phyloP scores from a whole-genome alignment of 1,140 invertebrate genomes.

The Protaetia brevitarsis region DNA sequence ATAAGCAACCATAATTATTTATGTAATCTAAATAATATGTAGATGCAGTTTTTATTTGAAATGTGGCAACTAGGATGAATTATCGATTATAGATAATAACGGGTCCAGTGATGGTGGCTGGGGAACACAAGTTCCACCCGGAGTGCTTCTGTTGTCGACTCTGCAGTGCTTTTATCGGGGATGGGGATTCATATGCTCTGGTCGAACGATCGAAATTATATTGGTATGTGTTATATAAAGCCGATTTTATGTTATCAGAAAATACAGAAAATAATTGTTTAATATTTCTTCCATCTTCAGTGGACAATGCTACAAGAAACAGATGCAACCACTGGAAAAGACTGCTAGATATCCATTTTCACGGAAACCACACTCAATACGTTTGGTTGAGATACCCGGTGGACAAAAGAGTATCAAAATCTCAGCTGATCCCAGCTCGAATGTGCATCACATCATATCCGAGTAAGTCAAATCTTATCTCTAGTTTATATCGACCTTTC shows the following conservation, averaged over 20 bases:
- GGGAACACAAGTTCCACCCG: conserved; percentile 91
- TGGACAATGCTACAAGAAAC: conserved; percentile 62
- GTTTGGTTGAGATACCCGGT: conserved; percentile 72
- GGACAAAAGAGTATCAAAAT: conserved; percentile 58
- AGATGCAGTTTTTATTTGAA: no score
- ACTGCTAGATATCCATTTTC: conserved; percentile 56
- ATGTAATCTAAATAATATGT: no score
- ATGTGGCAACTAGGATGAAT: no score
- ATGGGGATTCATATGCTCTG: conserved; percentile 86
- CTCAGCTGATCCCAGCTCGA: conserved; percentile 50
- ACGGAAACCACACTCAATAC: conserved; percentile 71
- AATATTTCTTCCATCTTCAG: conserved; percentile 42
- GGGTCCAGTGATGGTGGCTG: conserved; percentile 91
- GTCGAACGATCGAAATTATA: conserved; percentile 86
- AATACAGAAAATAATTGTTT: neutral
- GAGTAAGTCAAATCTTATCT: neutral
- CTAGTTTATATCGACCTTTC: no score
- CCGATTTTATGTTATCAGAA: neutral
- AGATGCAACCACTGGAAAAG: conserved; percentile 56
- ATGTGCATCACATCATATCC: conserved; percentile 17
- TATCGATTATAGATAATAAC: conserved; percentile 75
- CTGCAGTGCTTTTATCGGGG: conserved; percentile 83
- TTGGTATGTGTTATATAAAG: conserved; percentile 59
- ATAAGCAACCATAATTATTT: no score
- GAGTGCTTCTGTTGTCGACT: conserved; percentile 88